Evolutionary conservation across 2,888 invertebrate species (phyloP), one percentile per base, ranked within the genome.

Genomic region (Dascillus cervinus): DNA sequence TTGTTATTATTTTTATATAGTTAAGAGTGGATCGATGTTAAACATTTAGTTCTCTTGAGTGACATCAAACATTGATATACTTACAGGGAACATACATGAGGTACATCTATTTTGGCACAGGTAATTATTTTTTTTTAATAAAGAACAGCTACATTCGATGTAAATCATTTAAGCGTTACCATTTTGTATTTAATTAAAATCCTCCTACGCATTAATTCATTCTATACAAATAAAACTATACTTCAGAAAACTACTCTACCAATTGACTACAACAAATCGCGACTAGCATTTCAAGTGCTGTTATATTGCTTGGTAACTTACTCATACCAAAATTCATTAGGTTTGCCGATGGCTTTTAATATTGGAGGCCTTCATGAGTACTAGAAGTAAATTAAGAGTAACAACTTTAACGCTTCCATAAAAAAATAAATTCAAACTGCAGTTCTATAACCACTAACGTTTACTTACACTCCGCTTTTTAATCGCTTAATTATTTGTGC

Each of bases 101-200:
- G 81, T 81, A 80, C 79, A 77, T 71, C 73, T 72, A 79, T 79
- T n/a, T 80, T 81, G 81, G 81, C 81, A 81, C 81, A 79, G 55
- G 59, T 51, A 56, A 52, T 52, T 50, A 52, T 50, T 47, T 47
- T n/a, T n/a, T n/a, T n/a, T n/a, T n/a, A n/a, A n/a, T 52, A 45
- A 48, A 51, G 45, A 39, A 34, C 36, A 36, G 42, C 40, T 39
- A 37, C 29, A 30, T 45, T 44, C 45, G 45, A 47, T 45, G 47
- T 45, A 35, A 39, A 37, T 32, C 39, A 30, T 19, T 32, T 32
- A 41, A 20, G 20, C 37, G 31, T 32, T 34, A 39, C 32, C 32
- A 29, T 20, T 12, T 24, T 29, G 23, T 21, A 30, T 32, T n/a
- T n/a, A n/a, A n/a, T n/a, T n/a, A n/a, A n/a, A n/a, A n/a, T n/a